Evolutionary conservation across 2,888 invertebrate species (phyloP).

Genomic region (Phorcus lineatus): DNA sequence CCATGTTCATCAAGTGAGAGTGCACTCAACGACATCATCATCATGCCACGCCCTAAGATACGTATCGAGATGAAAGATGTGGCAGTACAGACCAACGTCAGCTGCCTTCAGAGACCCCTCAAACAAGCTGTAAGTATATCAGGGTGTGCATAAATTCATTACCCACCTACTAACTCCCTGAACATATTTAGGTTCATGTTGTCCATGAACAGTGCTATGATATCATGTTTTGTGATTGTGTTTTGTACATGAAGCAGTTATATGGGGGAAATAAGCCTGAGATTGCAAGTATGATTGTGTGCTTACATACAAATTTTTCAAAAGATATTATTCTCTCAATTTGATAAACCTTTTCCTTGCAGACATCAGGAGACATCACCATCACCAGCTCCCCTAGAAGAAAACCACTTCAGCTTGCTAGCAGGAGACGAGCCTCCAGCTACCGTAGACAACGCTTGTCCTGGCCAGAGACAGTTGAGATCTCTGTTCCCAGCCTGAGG

Average conservation of each 20-base stretch:
- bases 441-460: not conserved
- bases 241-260: no score
- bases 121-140: constrained; percentile 26
- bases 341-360: no score
- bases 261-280: no score
- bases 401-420: not conserved
- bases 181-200: no score
- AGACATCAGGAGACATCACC: not conserved
- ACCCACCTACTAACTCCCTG: no score
- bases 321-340: no score
- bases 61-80: constrained; percentile 44
- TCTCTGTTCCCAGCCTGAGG: not conserved
- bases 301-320: no score
- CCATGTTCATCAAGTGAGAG: constrained; percentile 33
- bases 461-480: constrained; percentile 6
- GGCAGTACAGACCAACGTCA: constrained; percentile 47
- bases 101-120: constrained; percentile 31
- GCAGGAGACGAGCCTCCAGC: not conserved
- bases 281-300: no score
- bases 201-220: no score
- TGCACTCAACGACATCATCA: constrained; percentile 37
- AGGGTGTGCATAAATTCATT: no score
- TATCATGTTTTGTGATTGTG: no score
- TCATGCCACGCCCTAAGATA: constrained; percentile 30
- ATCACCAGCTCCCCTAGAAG: not conserved